Evolutionary conservation across 1,140 invertebrate genomes (phyloP).

Genomic region (Daktulosphaira vitifoliae): DNA sequence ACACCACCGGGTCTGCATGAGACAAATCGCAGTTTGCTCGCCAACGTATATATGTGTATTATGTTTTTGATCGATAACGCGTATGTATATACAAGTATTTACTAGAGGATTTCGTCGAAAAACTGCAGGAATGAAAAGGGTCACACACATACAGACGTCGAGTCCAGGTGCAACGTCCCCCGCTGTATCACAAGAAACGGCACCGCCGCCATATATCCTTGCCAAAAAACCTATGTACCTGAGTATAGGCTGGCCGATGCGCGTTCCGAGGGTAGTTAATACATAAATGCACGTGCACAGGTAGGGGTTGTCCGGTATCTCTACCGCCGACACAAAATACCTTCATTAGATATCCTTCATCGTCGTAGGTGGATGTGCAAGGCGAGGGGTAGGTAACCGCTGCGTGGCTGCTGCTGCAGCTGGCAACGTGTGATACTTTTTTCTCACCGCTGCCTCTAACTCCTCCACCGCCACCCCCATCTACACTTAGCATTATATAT

Average conservation of each 20-base stretch:
- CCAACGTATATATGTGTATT: too few species aligned
- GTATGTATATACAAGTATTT: background rate
- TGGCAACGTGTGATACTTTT: constrained; percentile 7
- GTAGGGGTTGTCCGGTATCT: constrained; percentile 20
- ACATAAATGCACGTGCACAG: too few species aligned
- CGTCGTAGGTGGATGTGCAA: background rate
- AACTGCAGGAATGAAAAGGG: constrained; percentile 22
- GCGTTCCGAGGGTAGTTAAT: too few species aligned
- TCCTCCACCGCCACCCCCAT: background rate
- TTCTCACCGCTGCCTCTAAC: constrained; percentile 15
- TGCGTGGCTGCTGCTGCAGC: background rate
- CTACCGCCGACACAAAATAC: constrained; percentile 12
- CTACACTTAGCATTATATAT: background rate
- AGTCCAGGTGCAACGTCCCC: constrained; percentile 26
- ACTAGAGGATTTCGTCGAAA: constrained; percentile 13
- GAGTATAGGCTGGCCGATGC: too few species aligned
- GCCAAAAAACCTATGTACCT: constrained; percentile 1
- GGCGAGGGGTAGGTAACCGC: background rate
- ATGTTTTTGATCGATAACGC: constrained; percentile 29
- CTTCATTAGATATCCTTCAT: constrained; percentile 12
- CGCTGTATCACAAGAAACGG: constrained; percentile 1
- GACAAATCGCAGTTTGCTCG: constrained; percentile 19
- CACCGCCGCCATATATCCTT: background rate
- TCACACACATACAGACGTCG: constrained; percentile 4
- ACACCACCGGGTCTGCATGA: too few species aligned